phyloP scores from a whole-genome alignment of 2,113 vertebrate genomes.

The Lanius ludovicianus region DNA sequence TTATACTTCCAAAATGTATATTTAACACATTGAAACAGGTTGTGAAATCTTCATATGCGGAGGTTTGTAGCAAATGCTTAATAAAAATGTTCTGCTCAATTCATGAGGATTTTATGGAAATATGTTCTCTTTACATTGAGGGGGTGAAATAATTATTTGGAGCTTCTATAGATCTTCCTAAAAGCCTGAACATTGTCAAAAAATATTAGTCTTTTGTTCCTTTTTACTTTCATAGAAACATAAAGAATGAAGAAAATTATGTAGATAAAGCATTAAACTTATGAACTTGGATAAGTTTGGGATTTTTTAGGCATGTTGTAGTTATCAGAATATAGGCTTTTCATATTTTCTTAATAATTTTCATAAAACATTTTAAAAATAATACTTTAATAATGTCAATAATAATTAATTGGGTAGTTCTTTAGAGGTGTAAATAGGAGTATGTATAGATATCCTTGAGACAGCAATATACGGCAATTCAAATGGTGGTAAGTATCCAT shows the following conservation, averaged over 20 bases:
- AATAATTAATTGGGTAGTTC: neutral
- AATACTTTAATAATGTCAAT: neutral
- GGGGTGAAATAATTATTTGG: neutral
- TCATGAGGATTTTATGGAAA: neutral
- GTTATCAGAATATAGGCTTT: neutral
- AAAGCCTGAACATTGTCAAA: neutral
- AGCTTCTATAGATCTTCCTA: neutral
- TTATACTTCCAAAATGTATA: neutral
- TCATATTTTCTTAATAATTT: neutral
- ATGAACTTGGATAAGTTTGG: neutral
- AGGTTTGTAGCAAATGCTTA: neutral
- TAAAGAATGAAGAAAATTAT: neutral
- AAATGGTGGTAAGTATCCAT: neutral
- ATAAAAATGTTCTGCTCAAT: neutral
- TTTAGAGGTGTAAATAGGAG: neutral
- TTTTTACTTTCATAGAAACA: neutral
- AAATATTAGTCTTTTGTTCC: neutral
- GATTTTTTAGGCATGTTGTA: fast-evolving
- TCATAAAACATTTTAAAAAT: neutral
- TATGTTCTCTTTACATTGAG: neutral
- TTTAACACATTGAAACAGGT: neutral
- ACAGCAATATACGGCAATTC: neutral
- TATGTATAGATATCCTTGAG: neutral
- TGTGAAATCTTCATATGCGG: neutral
- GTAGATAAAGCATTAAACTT: neutral